Evolutionary conservation across 2,113 vertebrate species (phyloP).

Genomic region (Bubalus kerabau): DNA sequence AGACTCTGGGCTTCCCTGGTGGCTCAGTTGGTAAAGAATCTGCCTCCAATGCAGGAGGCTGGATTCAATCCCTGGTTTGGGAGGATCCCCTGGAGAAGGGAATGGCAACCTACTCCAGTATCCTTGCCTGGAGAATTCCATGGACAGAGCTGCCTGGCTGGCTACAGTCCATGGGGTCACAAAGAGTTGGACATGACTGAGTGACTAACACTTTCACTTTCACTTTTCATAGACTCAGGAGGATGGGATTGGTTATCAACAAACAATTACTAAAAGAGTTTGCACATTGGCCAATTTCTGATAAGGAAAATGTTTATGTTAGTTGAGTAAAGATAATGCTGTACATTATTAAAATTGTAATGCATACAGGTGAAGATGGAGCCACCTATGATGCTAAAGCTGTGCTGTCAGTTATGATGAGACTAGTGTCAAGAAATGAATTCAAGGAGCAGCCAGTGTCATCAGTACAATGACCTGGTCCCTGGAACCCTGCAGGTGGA

Average conservation of each 20-base stretch:
- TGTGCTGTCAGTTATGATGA: neutral
- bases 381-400: neutral
- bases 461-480: neutral
- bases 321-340: neutral
- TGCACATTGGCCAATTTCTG: neutral
- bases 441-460: neutral
- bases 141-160: neutral
- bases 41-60: fast-evolving
- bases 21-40: neutral
- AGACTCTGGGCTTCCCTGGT: neutral
- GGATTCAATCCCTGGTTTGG: neutral
- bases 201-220: neutral
- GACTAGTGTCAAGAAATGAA: neutral
- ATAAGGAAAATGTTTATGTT: neutral
- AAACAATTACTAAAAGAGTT: neutral
- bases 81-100: neutral
- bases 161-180: neutral
- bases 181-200: neutral
- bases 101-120: neutral
- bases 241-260: neutral
- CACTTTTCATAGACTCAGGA: neutral
- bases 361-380: neutral
- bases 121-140: neutral
- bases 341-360: neutral
- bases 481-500: neutral